Percentiles rank a stretch among this genome's conserved stretches.
phyloP scores from a whole-genome alignment of 2,797 vertebrate species.

The Scolopax rusticola region DNA sequence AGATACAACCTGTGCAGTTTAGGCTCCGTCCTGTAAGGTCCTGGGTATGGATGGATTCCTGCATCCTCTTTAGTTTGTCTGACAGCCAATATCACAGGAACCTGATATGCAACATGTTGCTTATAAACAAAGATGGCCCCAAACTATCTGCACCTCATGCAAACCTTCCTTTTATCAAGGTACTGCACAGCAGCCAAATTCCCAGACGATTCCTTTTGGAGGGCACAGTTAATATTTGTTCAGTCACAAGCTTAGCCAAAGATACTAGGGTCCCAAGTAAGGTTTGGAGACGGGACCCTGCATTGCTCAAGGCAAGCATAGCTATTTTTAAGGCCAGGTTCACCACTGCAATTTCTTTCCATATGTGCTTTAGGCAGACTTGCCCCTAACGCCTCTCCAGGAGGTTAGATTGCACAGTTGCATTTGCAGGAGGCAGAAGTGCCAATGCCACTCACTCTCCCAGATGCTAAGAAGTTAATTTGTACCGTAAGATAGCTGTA shows the following conservation, averaged over 20 bases:
- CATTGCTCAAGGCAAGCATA: background rate
- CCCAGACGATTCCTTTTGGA: background rate
- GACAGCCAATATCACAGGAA: background rate
- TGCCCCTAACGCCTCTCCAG: background rate
- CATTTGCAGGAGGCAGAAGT: background rate
- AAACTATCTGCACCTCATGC: background rate
- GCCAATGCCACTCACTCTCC: background rate
- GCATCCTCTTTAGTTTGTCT: background rate
- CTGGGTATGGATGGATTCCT: background rate
- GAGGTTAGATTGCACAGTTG: background rate
- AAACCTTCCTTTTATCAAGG: background rate
- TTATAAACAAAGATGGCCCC: background rate
- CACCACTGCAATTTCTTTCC: background rate
- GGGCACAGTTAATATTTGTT: background rate
- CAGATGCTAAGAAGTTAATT: background rate
- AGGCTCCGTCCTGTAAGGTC: background rate
- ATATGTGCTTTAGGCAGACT: fast-evolving
- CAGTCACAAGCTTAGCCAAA: background rate
- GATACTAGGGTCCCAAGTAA: background rate
- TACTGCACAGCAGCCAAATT: background rate
- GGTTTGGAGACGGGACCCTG: background rate
- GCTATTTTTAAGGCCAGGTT: background rate
- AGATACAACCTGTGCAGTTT: background rate
- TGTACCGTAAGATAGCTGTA: background rate
- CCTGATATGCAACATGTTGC: background rate